phyloP scores from a whole-genome alignment of 2,797 vertebrate genomes.

The Carduelis carduelis region DNA sequence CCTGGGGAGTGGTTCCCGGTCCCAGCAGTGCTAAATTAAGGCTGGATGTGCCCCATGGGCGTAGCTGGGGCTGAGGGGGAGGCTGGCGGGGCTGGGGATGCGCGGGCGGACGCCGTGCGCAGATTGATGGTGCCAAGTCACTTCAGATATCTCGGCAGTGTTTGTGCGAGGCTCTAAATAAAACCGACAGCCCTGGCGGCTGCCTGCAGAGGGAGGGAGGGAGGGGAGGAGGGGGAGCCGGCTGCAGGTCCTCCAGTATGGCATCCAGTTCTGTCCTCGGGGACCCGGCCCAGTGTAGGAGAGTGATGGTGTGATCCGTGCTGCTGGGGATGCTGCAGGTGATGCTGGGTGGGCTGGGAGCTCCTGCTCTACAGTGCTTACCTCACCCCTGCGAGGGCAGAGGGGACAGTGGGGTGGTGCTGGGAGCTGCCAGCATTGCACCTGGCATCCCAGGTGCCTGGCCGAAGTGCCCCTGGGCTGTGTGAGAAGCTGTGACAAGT shows the following conservation, averaged over 20 bases:
- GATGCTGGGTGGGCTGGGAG: background rate
- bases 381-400: rapidly evolving
- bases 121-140: conserved; percentile 37
- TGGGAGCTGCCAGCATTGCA: background rate
- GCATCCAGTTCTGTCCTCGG: background rate
- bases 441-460: background rate
- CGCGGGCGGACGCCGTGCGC: background rate
- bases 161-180: conserved; percentile 51
- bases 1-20: background rate
- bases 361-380: rapidly evolving
- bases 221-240: background rate
- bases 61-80: conserved; percentile 19
- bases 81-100: background rate
- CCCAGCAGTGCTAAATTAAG: background rate
- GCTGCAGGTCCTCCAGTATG: background rate
- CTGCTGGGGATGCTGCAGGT: background rate
- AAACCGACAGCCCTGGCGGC: conserved; percentile 16
- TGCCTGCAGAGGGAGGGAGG: background rate
- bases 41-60: background rate
- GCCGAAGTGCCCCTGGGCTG: background rate
- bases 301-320: rapidly evolving
- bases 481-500: background rate
- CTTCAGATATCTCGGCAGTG: conserved; percentile 33
- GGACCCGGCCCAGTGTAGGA: rapidly evolving
- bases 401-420: background rate